phyloP scores from a whole-genome alignment of 2,888 invertebrate species.

The Cactoblastis cactorum region DNA sequence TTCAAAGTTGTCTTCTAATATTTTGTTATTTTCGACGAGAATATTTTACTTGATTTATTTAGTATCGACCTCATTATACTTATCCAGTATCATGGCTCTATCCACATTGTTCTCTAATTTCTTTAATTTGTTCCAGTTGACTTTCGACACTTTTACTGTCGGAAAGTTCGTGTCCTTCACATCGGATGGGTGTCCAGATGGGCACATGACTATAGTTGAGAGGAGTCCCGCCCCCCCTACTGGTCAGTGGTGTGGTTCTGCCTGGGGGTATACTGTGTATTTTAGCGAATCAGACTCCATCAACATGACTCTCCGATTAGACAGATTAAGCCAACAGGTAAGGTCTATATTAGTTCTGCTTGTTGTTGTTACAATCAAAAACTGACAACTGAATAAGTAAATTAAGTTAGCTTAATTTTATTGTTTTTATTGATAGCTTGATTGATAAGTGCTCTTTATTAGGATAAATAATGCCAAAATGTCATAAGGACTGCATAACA shows the following conservation, averaged over 20 bases:
- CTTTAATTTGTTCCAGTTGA: constrained; percentile 82
- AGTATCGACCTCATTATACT: too few species aligned
- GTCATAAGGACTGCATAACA: too few species aligned
- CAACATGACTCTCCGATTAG: constrained; percentile 85
- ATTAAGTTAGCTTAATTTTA: too few species aligned
- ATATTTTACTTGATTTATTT: too few species aligned
- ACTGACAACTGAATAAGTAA: too few species aligned
- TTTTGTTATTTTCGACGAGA: too few species aligned
- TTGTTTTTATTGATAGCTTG: too few species aligned
- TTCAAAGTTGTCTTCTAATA: too few species aligned
- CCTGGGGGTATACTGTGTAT: constrained; percentile 91
- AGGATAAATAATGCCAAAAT: too few species aligned
- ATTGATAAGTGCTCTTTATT: too few species aligned
- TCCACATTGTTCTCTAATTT: background rate
- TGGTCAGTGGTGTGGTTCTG: constrained; percentile 91
- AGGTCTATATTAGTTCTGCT: constrained; percentile 22
- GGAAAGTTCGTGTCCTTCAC: constrained; percentile 89
- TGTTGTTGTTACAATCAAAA: background rate
- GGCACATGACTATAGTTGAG: constrained; percentile 89
- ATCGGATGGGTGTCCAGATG: constrained; percentile 88
- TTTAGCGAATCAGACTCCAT: constrained; percentile 90
- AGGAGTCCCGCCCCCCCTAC: constrained; percentile 84
- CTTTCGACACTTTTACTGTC: constrained; percentile 90
- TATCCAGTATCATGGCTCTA: too few species aligned
- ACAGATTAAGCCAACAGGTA: constrained; percentile 87